A percentile compares a stretch with the other conserved stretches of the same genome.
These are phyloP conservation scores for Onychomys torridus DNA, from an alignment of 2,797 vertebrate genomes.

Conservation along the genomic window DNA sequence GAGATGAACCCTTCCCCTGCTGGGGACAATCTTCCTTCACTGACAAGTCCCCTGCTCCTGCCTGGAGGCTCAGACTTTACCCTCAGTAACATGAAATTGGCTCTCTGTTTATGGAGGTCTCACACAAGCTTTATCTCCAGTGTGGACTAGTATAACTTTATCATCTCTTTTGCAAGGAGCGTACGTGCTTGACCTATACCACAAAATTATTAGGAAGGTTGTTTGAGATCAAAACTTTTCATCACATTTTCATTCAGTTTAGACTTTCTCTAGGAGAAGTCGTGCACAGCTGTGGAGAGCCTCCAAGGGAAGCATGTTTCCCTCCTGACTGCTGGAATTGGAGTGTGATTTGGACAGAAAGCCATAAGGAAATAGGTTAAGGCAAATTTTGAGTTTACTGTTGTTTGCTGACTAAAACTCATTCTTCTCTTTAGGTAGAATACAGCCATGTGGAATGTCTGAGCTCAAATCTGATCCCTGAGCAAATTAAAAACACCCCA, in stretches of 20 bases:
- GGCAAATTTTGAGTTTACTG: not conserved
- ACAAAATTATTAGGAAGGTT: slow-evolving; percentile 41
- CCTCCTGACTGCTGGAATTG: not conserved
- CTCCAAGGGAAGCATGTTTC: not conserved
- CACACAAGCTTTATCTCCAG: not conserved
- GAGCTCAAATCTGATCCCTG: not conserved
- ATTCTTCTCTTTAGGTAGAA: not conserved
- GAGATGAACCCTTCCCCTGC: slow-evolving; percentile 12
- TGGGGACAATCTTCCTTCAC: not conserved
- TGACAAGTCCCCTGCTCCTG: not conserved
- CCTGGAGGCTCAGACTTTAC: not conserved
- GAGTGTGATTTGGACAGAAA: not conserved
- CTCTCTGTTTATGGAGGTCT: not conserved
- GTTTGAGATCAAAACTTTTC: slow-evolving; percentile 40
- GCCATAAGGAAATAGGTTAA: not conserved
- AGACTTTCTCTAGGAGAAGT: not conserved
- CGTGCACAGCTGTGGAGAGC: not conserved
- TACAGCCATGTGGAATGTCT: not conserved
- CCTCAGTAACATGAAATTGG: not conserved
- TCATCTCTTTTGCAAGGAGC: not conserved
- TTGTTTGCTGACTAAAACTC: not conserved
- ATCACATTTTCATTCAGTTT: slow-evolving; percentile 12
- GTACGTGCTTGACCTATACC: not conserved
- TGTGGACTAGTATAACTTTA: not conserved
- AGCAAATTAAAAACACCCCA: slow-evolving; percentile 40